phyloP scores from a whole-genome alignment of 1,140 invertebrate genomes.

The Musca vetustissima region DNA sequence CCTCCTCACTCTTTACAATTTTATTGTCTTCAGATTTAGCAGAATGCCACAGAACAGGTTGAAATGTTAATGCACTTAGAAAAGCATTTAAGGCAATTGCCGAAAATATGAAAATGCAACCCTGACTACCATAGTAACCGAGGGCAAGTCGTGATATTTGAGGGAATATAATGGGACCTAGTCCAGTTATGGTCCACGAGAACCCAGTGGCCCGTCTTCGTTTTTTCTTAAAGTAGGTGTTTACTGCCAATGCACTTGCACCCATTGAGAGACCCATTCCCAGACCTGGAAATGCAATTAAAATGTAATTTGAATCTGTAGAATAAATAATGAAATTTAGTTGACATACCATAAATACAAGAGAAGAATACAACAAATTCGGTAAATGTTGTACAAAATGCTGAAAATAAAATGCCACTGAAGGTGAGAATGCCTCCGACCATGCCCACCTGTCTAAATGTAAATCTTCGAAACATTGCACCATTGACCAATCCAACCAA shows the following conservation, averaged over 20 bases:
- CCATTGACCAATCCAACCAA: conserved; percentile 59
- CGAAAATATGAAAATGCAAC: conserved; percentile 61
- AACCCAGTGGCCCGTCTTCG: conserved; percentile 61
- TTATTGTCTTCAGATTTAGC: conserved; percentile 37
- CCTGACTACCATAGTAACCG: conserved; percentile 60
- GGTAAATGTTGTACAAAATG: conserved; percentile 43
- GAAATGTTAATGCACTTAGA: conserved; percentile 61
- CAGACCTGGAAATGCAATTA: conserved; percentile 53
- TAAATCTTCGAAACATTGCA: conserved; percentile 46
- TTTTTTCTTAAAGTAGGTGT: conserved; percentile 63
- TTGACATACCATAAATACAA: conserved; percentile 60
- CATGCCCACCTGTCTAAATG: conserved; percentile 46
- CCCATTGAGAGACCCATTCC: conserved; percentile 63
- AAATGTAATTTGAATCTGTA: conserved; percentile 51
- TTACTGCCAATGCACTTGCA: conserved; percentile 62
- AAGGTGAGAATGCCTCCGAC: conserved; percentile 36
- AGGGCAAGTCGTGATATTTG: conserved; percentile 58
- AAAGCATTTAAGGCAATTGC: conserved; percentile 62
- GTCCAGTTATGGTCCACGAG: conserved; percentile 62
- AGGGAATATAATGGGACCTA: conserved; percentile 62
- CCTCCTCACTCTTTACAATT: background rate
- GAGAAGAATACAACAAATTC: conserved; percentile 47
- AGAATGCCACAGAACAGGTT: conserved; percentile 66
- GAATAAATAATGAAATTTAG: background rate
- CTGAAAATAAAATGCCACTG: conserved; percentile 38